Conservation (phyloP, 2,797 vertebrate genomes). For the Ctenosaura bakeri region DNA sequence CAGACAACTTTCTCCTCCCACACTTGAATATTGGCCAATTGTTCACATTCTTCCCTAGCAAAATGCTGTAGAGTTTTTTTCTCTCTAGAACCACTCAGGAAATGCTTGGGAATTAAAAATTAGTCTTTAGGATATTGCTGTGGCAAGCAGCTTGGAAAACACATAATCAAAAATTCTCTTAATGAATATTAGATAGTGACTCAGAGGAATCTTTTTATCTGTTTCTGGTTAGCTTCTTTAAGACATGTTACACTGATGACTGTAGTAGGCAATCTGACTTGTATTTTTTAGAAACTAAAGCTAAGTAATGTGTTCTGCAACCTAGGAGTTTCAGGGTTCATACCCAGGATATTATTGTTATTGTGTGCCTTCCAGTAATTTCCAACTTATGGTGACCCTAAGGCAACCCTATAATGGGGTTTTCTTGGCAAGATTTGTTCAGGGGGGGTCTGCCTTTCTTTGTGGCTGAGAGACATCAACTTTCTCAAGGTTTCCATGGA, state of each 20-base stretch:
- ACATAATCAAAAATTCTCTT: constrained; percentile 33
- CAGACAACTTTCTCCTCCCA: not conserved
- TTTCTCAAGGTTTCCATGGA: no score
- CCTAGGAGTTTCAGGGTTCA: not conserved
- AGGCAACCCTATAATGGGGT: no score
- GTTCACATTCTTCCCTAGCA: constrained; percentile 3
- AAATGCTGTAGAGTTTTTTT: not conserved
- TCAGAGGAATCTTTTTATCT: not conserved
- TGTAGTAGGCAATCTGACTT: not conserved
- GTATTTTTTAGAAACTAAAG: not conserved
- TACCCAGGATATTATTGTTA: not conserved
- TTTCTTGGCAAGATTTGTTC: no score
- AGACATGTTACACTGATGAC: not conserved
- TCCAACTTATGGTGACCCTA: no score
- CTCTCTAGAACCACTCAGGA: not conserved
- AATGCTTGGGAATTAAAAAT: constrained; percentile 13
- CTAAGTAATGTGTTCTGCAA: not conserved
- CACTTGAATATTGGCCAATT: not conserved
- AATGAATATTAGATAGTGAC: constrained; percentile 26
- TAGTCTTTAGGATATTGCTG: constrained; percentile 4
- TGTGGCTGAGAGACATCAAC: no score
- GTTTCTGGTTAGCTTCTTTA: constrained; percentile 3
- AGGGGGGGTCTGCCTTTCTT: no score
- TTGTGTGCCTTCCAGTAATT: no score
- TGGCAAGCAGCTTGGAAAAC: constrained; percentile 21